Base-by-base conservation (phyloP, 2,888 invertebrate genomes). In the Brachyptera risi region DNA sequence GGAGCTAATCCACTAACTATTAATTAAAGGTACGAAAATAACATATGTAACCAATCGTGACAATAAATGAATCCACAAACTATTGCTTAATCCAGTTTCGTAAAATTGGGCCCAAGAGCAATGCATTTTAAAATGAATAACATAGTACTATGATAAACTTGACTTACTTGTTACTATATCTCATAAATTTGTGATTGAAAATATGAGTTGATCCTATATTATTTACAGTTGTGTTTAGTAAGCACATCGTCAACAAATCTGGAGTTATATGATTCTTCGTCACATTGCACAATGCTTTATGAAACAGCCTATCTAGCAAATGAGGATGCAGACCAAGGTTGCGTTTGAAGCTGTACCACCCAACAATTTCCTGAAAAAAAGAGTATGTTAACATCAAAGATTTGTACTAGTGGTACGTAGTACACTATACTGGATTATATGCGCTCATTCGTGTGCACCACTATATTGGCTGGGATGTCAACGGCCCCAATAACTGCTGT, bases 341-440 rank as follows among this genome's bases (percentile, higher is more conserved):
- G 65, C 78, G 77, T 65, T 83, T 79, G 69, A 82, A 85, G 71
- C 81, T 83, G 70, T 84, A 87, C 86, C 87, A 87, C 23, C 85
- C 87, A 9, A 87, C 80, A 21, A 86, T 79, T 73, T 82, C 80
- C 66, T 66, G 51, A 37, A 61, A 61, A 42, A n/a, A n/a, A n/a
- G n/a, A n/a, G n/a, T n/a, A n/a, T n/a, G n/a, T n/a, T n/a, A n/a
- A n/a, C n/a, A 31, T 31, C 11, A 11, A 31, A 31, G 5, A 31
- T 7, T 31, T 31, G 5, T 11, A 31, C 11, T 31, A 31, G 11
- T n/a, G n/a, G 31, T 31, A 5, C 31, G 11, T 31, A 31, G 5
- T 31, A 5, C 31, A 31, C 11, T 31, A 31, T 31, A 31, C 31
- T 31, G 5, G n/a, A n/a, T n/a, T n/a, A n/a, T n/a, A n/a, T n/a